Conservation (phyloP, 2,888 invertebrate genomes). For the Zaprionus obscuricornis region DNA sequence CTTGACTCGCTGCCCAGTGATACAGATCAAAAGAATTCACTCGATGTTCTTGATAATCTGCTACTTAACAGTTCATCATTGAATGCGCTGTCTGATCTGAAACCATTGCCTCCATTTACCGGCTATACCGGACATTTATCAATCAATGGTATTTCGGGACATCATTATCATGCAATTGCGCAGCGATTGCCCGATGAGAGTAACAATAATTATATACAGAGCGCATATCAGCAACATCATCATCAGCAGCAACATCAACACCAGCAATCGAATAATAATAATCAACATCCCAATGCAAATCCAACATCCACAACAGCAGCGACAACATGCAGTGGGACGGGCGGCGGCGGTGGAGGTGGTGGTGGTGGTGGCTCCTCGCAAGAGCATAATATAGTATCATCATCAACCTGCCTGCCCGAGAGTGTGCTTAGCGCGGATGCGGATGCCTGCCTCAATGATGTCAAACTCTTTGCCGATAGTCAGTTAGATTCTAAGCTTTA, state of each 20-base stretch:
- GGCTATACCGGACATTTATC: constrained; percentile 93
- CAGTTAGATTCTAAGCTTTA: constrained; percentile 85
- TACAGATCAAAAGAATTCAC: constrained; percentile 83
- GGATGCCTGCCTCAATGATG: constrained; percentile 85
- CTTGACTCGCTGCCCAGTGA: constrained; percentile 84
- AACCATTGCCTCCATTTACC: constrained; percentile 93
- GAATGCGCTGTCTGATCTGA: constrained; percentile 90
- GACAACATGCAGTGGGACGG: constrained; percentile 61
- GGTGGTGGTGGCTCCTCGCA: constrained; percentile 75
- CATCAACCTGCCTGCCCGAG: constrained; percentile 88
- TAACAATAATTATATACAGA: constrained; percentile 88
- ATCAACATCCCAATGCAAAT: constrained; percentile 59
- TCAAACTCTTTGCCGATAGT: constrained; percentile 86
- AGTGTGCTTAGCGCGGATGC: constrained; percentile 84
- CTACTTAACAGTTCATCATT: constrained; percentile 85
- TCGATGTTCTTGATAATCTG: constrained; percentile 89
- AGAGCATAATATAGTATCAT: constrained; percentile 90
- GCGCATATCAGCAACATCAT: constrained; percentile 84
- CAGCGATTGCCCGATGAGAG: constrained; percentile 90
- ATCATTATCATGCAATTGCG: constrained; percentile 93
- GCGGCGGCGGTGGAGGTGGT: constrained; percentile 42
- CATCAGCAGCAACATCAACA: constrained; percentile 53
- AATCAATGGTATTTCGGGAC: constrained; percentile 94
- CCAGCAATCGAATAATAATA: constrained; percentile 43
- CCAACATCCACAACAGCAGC: constrained; percentile 66